A percentile compares a stretch with the other conserved stretches of the same genome.
phyloP scores from a whole-genome alignment of 1,140 invertebrate genomes.

The Trissolcus basalis region DNA sequence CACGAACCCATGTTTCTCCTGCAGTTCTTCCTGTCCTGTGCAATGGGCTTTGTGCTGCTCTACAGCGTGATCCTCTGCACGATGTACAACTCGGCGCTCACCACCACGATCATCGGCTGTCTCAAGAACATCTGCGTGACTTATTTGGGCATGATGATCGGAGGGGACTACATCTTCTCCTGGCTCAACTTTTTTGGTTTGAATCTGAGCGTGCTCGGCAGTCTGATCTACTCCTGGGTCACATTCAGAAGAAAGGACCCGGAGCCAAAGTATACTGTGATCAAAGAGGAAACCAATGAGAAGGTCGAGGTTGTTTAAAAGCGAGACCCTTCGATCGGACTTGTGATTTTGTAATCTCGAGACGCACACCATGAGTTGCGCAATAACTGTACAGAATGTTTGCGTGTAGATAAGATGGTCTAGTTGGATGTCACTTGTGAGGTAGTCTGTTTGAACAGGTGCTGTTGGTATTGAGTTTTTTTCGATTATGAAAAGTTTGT shows the following conservation, averaged over 20 bases:
- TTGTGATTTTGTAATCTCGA: slow-evolving; percentile 8
- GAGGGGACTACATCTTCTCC: slow-evolving; percentile 97
- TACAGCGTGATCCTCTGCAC: slow-evolving; percentile 98
- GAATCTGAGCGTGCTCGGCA: slow-evolving; percentile 92
- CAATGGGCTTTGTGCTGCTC: slow-evolving; percentile 97
- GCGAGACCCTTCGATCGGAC: slow-evolving; percentile 64
- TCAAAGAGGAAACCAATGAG: slow-evolving; percentile 65
- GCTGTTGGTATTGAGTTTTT: slow-evolving; percentile 7
- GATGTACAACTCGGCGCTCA: slow-evolving; percentile 96
- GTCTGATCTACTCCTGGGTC: slow-evolving; percentile 87
- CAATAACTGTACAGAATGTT: slow-evolving; percentile 17
- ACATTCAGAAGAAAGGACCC: slow-evolving; percentile 81
- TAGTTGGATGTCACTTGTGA: neutral
- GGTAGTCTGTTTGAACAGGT: slow-evolving; percentile 1
- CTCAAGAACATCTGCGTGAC: slow-evolving; percentile 95
- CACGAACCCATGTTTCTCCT: slow-evolving; percentile 84
- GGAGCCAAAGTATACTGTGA: slow-evolving; percentile 72
- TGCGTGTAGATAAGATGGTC: slow-evolving; percentile 12
- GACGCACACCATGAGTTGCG: slow-evolving; percentile 1
- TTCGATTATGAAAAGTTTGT: too few species aligned
- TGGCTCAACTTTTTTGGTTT: slow-evolving; percentile 95
- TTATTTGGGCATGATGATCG: slow-evolving; percentile 97
- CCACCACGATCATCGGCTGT: slow-evolving; percentile 98
- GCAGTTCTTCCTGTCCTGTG: slow-evolving; percentile 92
- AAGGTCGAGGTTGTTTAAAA: slow-evolving; percentile 74